Conservation (phyloP, 2,113 vertebrate genomes). For the Archilochus colubris region DNA sequence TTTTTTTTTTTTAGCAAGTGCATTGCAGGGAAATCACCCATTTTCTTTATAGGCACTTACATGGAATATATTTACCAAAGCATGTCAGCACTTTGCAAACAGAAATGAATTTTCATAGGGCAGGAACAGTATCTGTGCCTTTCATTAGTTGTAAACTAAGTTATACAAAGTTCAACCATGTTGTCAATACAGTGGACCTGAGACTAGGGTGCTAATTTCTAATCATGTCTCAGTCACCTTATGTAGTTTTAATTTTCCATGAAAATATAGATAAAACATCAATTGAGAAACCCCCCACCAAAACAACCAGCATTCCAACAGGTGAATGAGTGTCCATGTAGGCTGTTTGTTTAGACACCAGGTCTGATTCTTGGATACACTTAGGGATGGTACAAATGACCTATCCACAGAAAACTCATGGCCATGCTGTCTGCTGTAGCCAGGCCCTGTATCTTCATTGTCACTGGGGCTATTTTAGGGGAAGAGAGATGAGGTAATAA, state of each 20-base stretch:
- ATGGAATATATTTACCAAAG: background rate
- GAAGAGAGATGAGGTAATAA: background rate
- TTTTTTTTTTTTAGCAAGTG: background rate
- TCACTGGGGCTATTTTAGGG: background rate
- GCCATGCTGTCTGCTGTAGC: background rate
- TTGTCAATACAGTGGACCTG: background rate
- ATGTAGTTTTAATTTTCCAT: background rate
- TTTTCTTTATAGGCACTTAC: background rate
- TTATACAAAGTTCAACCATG: background rate
- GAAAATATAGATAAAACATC: background rate
- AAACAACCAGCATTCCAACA: background rate
- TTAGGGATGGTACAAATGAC: background rate
- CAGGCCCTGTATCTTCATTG: background rate
- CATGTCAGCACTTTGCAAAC: background rate
- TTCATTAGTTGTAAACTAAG: background rate
- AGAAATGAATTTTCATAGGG: background rate
- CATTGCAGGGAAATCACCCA: background rate
- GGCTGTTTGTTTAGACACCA: background rate
- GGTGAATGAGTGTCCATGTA: background rate
- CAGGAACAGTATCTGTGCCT: background rate
- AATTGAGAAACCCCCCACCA: too few species aligned
- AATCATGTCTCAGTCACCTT: background rate
- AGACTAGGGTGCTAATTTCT: background rate
- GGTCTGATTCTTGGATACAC: background rate
- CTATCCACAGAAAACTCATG: background rate